Evolutionary conservation across 2,113 vertebrate genomes (phyloP).

Genomic region (Erpornis zantholeuca): DNA sequence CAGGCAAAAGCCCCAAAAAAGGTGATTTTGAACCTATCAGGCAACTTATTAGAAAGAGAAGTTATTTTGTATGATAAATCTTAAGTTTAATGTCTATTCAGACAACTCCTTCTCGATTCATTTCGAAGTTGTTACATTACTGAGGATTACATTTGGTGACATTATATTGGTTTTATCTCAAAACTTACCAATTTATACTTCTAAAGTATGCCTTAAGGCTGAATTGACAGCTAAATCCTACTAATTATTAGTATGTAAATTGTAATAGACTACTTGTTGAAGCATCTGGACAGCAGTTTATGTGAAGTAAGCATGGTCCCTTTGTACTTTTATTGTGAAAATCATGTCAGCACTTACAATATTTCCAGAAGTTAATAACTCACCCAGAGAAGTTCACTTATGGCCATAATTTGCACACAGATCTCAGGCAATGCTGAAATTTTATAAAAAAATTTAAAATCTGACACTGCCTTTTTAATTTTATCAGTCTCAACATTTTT

Average conservation of each 20-base stretch:
- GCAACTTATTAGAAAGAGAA: neutral
- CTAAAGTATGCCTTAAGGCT: neutral
- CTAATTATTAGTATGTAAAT: neutral
- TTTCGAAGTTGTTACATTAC: neutral
- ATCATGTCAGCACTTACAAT: neutral
- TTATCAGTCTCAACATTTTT: neutral
- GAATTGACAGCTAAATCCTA: neutral
- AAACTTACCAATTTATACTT: neutral
- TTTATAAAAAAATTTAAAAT: neutral
- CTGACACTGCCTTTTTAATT: neutral
- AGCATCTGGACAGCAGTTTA: neutral
- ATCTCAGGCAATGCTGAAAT: neutral
- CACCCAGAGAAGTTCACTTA: neutral
- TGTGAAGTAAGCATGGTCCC: neutral
- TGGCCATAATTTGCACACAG: neutral
- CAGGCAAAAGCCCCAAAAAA: neutral
- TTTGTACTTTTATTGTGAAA: neutral
- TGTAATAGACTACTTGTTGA: neutral
- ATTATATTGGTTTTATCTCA: neutral
- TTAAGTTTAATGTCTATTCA: neutral
- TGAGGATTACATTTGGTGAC: constrained; percentile 3
- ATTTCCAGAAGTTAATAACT: neutral
- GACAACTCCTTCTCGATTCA: neutral
- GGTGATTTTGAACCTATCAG: neutral
- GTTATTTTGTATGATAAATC: neutral